Percentiles rank a stretch among this genome's conserved stretches.
phyloP scores from a whole-genome alignment of 1,140 invertebrate species.

The Penaeus indicus region DNA sequence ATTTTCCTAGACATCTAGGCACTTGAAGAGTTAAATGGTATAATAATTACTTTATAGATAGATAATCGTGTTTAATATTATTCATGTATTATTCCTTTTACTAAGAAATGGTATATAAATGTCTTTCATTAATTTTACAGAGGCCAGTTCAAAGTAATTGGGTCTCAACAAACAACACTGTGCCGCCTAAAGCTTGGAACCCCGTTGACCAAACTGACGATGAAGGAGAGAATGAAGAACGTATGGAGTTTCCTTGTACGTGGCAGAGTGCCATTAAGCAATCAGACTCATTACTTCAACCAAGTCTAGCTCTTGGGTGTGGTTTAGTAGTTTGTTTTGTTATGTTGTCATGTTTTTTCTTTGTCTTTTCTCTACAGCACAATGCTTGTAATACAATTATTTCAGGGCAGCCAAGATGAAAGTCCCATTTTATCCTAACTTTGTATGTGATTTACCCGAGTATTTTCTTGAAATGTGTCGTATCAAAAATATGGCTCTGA shows the following conservation, averaged over 20 bases:
- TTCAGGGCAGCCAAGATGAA: too few species aligned
- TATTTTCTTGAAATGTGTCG: too few species aligned
- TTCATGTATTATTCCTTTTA: neutral
- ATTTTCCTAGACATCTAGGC: too few species aligned
- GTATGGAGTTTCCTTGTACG: conserved; percentile 49
- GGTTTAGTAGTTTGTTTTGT: neutral
- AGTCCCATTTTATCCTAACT: too few species aligned
- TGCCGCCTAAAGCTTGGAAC: conserved; percentile 48
- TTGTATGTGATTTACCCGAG: too few species aligned
- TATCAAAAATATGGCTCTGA: too few species aligned
- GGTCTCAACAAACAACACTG: conserved; percentile 53
- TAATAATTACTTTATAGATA: too few species aligned
- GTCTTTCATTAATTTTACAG: conserved; percentile 9
- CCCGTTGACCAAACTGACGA: conserved; percentile 42
- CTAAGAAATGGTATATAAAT: neutral
- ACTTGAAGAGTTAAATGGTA: too few species aligned
- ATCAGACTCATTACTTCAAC: conserved; percentile 56
- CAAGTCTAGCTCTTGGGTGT: conserved; percentile 29
- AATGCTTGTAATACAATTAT: too few species aligned
- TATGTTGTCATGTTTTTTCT: too few species aligned
- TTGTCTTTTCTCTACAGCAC: too few species aligned
- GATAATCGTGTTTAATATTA: neutral
- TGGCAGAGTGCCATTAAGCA: conserved; percentile 47
- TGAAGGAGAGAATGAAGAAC: conserved; percentile 37
- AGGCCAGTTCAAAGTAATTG: conserved; percentile 52